Base-by-base conservation (phyloP, 2,113 vertebrate genomes). In the Ploceus nigricollis region DNA sequence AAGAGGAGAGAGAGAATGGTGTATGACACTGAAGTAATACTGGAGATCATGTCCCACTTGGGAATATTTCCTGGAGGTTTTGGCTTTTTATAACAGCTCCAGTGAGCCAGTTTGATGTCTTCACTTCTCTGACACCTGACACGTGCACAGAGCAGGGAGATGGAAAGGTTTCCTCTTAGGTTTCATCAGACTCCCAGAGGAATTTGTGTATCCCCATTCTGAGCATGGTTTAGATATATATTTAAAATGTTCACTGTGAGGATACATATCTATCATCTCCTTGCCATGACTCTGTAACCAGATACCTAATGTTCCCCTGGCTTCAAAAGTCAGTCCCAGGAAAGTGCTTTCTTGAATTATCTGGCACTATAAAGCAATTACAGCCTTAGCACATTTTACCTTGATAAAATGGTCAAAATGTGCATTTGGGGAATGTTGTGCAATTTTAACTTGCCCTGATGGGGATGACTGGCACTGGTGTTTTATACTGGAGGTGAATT, bases 91-190 rank as follows among this genome's bases (percentile, higher is more conserved):
- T 53, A 23, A 54, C 0, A 4, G 54, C 45, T 58, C 21, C 48
- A 44, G 7, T 44, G 44, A 90, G 37, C 35, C 58, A 73, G 33
- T 81, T 93, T 73, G 54, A 68, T 78, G 30, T 45, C 69, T 58
- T 71, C 33, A 27, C 28, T 71, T 92, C 48, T 64, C 30, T 45
- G 30, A 54, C 30, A 64, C 12, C 20, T 0, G 1, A 31, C 23
- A 37, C 0, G 0, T 37, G 42, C 3, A 0, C 39, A 30, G 7
- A 60, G 39, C 2, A 6, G 22, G 39, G 44, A 48, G 44, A 21
- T 40, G 25, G 48, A 68, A 72, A 81, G 35, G 5, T n/a, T 90
- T 73, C 16, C 42, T 37, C 57, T 56, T 51, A 30, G n/a, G 14
- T 87, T 94, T 76, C 10, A 4, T 20, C 0, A 1, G 63, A 48